Base-by-base conservation (phyloP, 2,113 vertebrate species). In the Anser brachyrhynchus region DNA sequence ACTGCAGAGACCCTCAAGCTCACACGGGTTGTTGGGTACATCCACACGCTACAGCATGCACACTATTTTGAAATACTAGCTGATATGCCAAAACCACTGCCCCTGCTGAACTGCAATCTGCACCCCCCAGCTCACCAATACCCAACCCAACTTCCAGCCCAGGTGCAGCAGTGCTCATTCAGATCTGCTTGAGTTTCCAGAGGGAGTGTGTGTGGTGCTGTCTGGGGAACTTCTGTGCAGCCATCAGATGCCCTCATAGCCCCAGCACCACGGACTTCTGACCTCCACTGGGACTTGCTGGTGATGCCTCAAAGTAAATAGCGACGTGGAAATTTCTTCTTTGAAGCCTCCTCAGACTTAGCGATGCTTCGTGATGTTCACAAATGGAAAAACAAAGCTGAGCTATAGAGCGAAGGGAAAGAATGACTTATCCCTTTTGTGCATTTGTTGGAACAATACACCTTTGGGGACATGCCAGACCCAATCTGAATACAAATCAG, bases 31-130 rank as follows among this genome's bases (percentile, higher is more conserved):
- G 2, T 37, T 31, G 33, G 23, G 35, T 61, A 41, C 43, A 75
- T 35, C 46, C 54, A 23, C 43, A 49, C 1, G 9, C 31, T 61
- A 23, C 22, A 43, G 31, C 7, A 29, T n/a, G n/a, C 21, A 46
- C 0, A 0, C 28, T 44, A 3, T 11, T 22, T 4, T 44, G 61
- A 39, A 89, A 49, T 6, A 8, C 17, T 6, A 13, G 8, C 26
- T 78, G 43, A 39, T 62, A 41, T 29, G 58, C 43, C 66, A 82
- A 82, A 19, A 61, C 4, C 29, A 25, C 57, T 39, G 18, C 0
- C 67, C 17, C 37, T 57, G 6, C 49, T 70, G 26, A 39, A 12
- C 21, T 61, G 55, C 82, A 92, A 82, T 31, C 65, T 72, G 20
- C 4, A 43, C 44, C 25, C 11, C 12, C 23, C 3, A 52, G 39